These are phyloP conservation scores for Tenebrosternarchus preto DNA, from an alignment of 2,113 vertebrate species.

Conservation along the genomic window DNA sequence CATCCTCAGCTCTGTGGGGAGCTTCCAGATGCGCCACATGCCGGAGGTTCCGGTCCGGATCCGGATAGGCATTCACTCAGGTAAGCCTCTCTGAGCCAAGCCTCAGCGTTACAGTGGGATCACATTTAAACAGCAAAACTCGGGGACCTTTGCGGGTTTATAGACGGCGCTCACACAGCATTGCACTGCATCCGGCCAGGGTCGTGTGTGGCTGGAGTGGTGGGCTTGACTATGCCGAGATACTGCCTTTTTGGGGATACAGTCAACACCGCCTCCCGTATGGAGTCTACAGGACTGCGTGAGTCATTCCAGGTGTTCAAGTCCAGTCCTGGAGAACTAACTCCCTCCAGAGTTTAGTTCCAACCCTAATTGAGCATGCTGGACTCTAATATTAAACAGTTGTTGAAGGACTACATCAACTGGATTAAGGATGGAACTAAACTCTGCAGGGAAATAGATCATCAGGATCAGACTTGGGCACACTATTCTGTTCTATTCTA, in stretches of 20 bases:
- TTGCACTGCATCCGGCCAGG: conserved; percentile 68
- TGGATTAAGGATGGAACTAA: too few species aligned
- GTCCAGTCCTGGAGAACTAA: too few species aligned
- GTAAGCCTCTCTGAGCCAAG: conserved; percentile 64
- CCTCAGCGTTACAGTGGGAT: background rate
- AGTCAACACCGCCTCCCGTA: conserved; percentile 87
- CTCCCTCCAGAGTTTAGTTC: too few species aligned
- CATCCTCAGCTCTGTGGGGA: conserved; percentile 89
- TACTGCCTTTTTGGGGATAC: conserved; percentile 96
- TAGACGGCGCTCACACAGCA: background rate
- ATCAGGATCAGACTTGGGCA: too few species aligned
- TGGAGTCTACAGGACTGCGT: conserved; percentile 93
- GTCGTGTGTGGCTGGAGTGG: conserved; percentile 84
- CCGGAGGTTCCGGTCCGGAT: conserved; percentile 87
- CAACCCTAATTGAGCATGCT: too few species aligned
- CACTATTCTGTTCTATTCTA: background rate
- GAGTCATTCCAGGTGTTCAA: conserved; percentile 58
- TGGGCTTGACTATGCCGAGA: conserved; percentile 90
- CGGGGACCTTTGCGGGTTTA: background rate
- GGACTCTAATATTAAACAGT: too few species aligned
- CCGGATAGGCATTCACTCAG: conserved; percentile 89
- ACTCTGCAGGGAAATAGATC: too few species aligned
- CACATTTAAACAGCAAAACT: background rate
- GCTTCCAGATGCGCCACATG: conserved; percentile 90
- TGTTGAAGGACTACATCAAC: too few species aligned